Conservation (phyloP, 2,888 invertebrate species). For the Melanostoma mellinum region DNA sequence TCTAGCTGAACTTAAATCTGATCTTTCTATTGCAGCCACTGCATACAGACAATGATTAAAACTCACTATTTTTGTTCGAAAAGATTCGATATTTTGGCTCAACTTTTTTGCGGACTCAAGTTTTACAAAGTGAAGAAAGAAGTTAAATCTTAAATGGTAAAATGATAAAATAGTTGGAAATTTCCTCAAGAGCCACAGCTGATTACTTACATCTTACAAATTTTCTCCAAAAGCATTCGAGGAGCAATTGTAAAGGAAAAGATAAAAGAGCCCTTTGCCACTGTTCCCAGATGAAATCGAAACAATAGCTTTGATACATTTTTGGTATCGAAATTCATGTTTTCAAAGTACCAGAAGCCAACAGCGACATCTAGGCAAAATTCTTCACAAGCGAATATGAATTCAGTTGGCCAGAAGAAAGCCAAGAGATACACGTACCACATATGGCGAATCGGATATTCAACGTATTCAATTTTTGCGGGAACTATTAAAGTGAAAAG, state of each 20-base stretch:
- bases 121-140: too few relatives aligned
- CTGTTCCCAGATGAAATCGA: slow-evolving; percentile 2
- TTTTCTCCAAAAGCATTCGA: background rate
- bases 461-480: background rate
- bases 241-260: background rate
- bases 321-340: background rate
- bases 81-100: background rate
- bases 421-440: background rate
- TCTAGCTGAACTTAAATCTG: too few relatives aligned
- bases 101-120: background rate
- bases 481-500: background rate
- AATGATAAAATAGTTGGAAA: too few relatives aligned
- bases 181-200: too few relatives aligned
- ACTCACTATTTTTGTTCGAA: background rate
- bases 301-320: background rate
- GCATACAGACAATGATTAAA: too few relatives aligned
- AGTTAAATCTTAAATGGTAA: too few relatives aligned
- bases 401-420: background rate
- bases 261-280: background rate
- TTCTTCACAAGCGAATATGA: slow-evolving; percentile 8
- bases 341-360: background rate
- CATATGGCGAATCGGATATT: background rate
- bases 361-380: background rate
- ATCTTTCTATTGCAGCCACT: too few relatives aligned
- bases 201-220: background rate